Percentiles rank a stretch among this genome's conserved stretches.
Conservation (phyloP, 2,888 invertebrate genomes). For the Tiliacea citrago region DNA sequence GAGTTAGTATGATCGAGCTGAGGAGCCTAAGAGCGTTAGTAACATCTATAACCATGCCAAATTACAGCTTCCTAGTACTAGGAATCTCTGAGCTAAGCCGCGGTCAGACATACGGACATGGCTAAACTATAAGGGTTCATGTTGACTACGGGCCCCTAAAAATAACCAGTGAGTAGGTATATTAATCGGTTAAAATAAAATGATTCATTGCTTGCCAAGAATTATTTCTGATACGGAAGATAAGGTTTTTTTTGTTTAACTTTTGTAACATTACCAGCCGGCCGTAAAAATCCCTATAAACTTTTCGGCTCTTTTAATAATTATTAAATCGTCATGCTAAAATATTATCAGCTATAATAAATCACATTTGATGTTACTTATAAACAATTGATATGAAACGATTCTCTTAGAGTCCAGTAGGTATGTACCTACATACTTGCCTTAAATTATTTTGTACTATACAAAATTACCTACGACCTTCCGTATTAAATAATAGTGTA, state of each 20-base stretch:
- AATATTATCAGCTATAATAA: slow-evolving; percentile 1
- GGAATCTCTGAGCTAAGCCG: no score
- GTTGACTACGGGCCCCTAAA: background rate
- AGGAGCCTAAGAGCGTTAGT: no score
- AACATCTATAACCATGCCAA: no score
- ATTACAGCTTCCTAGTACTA: no score
- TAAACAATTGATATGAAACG: background rate
- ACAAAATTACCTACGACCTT: slow-evolving; percentile 13
- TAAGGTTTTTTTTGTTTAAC: slow-evolving; percentile 23
- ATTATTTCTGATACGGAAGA: slow-evolving; percentile 10
- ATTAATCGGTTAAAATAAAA: slow-evolving; percentile 25
- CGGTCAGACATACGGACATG: no score
- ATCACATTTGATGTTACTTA: background rate
- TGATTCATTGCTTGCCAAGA: slow-evolving; percentile 28
- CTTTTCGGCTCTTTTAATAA: slow-evolving; percentile 6
- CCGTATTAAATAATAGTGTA: slow-evolving; percentile 30
- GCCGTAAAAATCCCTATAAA: slow-evolving; percentile 11
- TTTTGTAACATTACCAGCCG: slow-evolving; percentile 14
- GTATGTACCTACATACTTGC: background rate
- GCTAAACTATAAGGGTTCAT: no score
- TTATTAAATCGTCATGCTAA: background rate
- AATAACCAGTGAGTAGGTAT: background rate
- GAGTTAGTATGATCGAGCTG: no score
- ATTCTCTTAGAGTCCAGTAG: background rate
- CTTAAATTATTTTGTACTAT: background rate